Conservation (phyloP, 2,888 invertebrate genomes). For the Drosophila glabriapex region DNA sequence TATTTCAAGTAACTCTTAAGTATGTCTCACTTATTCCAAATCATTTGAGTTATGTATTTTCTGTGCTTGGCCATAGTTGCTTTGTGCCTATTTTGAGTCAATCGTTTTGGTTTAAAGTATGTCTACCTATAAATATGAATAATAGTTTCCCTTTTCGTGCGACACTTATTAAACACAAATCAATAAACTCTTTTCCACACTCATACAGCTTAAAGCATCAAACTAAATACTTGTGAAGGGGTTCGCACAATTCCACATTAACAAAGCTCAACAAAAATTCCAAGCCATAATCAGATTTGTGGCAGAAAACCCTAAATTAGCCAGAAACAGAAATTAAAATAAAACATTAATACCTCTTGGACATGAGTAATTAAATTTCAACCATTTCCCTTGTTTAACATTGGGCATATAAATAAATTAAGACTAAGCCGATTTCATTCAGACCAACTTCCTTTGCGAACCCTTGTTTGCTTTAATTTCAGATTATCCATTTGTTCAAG, state of each 20-base stretch:
- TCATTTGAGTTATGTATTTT: neutral
- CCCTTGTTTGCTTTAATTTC: neutral
- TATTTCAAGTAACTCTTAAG: neutral
- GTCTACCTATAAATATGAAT: neutral
- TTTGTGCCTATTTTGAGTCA: neutral
- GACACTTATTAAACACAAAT: neutral
- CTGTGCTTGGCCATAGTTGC: neutral
- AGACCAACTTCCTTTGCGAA: neutral
- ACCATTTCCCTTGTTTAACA: neutral
- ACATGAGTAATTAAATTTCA: neutral
- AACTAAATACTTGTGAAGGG: neutral
- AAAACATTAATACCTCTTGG: neutral
- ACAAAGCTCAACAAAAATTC: neutral
- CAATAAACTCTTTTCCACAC: neutral
- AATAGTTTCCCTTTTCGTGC: neutral
- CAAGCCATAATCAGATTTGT: neutral
- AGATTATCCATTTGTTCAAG: neutral
- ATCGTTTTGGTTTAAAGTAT: neutral
- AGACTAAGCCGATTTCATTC: neutral
- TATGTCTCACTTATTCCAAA: neutral
- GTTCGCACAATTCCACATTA: neutral
- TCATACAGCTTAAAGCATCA: neutral
- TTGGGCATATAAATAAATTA: neutral
- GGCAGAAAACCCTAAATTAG: neutral
- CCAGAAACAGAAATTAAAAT: neutral